Base-by-base conservation (phyloP, 2,113 vertebrate genomes). In the Saccopteryx leptura region DNA sequence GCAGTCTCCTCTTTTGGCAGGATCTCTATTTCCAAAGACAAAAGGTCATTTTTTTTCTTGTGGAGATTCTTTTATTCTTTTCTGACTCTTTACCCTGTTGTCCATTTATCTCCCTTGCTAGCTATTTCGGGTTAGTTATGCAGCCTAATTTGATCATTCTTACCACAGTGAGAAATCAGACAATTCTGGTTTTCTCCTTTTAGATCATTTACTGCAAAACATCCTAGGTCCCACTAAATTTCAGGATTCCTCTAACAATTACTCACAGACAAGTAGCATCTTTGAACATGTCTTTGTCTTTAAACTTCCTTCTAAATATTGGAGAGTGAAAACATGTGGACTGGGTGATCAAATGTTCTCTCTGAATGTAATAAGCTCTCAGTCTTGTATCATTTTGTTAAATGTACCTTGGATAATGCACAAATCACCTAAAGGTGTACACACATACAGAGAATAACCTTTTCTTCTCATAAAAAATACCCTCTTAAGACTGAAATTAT, bases 191-290 rank as follows among this genome's bases (percentile, higher is more conserved):
- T 82, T 95, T 91, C 63, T 92, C 72, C 56, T 84, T 93, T 94
- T 90, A 88, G 68, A 66, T 96, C 80, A 93, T 96, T 95, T 72
- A 82, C 88, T 87, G 33, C 78, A 96, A 93, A 95, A 96, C 94
- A 60, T 94, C 95, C 84, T 97, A 97, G 90, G 96, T 95, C 95
- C 39, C 91, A 95, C 18, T 39, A 87, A 96, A 97, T 96, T 96
- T 46, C 52, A 94, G 54, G 48, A 87, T 89, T 91, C 54, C 2
- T 23, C 78, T 98, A 56, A 91, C 78, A 88, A 80, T 13, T 52
- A 10, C 65, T 91, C 39, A 90, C 60, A 46, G 80, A 13, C 68
- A 93, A 94, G 79, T 33, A 97, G 72, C 24, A 46, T 87, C 86
- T 89, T 93, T 78, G 60, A 63, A 72, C 17, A 50, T 81, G 28